Conservation (phyloP, 1,140 invertebrate genomes). For the Zaprionus inermis region DNA sequence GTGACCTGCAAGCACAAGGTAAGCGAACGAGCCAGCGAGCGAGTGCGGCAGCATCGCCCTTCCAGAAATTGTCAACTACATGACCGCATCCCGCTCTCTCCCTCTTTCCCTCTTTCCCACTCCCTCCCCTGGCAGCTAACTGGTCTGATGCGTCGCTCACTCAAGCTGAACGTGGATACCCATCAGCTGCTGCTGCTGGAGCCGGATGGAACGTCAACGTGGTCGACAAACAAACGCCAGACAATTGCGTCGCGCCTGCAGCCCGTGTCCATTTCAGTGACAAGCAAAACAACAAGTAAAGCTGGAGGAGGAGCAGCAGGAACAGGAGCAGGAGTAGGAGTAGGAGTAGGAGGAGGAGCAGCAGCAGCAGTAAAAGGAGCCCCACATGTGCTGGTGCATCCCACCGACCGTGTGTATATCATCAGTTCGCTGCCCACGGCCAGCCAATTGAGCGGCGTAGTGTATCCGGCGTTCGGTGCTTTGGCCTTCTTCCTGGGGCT, state of each 20-base stretch:
- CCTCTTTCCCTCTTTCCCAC: neutral
- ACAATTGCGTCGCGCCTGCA: constrained; percentile 1
- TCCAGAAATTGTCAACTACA: constrained; percentile 22
- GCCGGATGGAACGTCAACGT: constrained; percentile 1
- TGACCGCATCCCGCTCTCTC: neutral
- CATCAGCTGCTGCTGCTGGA: constrained; percentile 53
- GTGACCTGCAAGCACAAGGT: constrained; percentile 85
- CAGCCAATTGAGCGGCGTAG: constrained; percentile 67
- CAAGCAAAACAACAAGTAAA: constrained; percentile 22
- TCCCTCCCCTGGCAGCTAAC: constrained; percentile 56
- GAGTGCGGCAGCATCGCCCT: too few relatives aligned
- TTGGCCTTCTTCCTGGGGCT: constrained; percentile 70
- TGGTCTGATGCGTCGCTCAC: constrained; percentile 75
- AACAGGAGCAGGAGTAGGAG: neutral
- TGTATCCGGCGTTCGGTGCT: constrained; percentile 72
- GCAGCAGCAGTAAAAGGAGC: constrained; percentile 1
- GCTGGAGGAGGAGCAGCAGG: neutral
- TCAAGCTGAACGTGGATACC: constrained; percentile 77
- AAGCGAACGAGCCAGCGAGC: constrained; percentile 35
- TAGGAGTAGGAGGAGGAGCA: constrained; percentile 2
- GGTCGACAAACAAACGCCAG: constrained; percentile 10
- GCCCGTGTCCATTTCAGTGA: constrained; percentile 11
- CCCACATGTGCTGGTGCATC: constrained; percentile 24
- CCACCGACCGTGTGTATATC: constrained; percentile 73
- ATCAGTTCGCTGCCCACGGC: constrained; percentile 68